Conservation (phyloP, 2,797 vertebrate species). For the Arrhamphus sclerolepis region DNA sequence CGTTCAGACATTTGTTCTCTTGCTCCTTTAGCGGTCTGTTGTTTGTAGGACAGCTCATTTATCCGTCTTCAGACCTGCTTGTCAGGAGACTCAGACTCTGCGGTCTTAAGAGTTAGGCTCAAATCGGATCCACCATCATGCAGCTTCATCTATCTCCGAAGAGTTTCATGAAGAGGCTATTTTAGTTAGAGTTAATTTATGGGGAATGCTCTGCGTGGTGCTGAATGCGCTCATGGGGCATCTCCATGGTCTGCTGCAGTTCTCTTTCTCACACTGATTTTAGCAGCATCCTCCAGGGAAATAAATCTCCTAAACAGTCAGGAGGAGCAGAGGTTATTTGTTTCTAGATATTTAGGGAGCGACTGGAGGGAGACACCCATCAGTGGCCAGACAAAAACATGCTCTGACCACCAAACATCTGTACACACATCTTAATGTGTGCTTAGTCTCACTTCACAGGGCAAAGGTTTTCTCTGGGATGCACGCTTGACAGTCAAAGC, state of each 20-base stretch:
- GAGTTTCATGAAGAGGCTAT: too few species aligned
- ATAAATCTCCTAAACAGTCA: conserved; percentile 2
- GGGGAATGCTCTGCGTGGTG: conserved; percentile 10
- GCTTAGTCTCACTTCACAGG: conserved; percentile 9
- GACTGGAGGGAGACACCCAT: conserved; percentile 22
- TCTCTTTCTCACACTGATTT: conserved; percentile 79
- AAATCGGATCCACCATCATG: not conserved
- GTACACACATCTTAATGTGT: conserved; percentile 25
- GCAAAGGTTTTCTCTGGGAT: conserved; percentile 23
- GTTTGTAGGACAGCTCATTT: conserved; percentile 2
- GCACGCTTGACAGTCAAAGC: conserved; percentile 27
- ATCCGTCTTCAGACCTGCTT: conserved; percentile 19
- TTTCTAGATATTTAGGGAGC: conserved; percentile 37
- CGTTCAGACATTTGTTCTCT: conserved; percentile 1
- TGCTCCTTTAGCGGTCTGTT: not conserved
- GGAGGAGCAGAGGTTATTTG: conserved; percentile 13
- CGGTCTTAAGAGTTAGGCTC: not conserved
- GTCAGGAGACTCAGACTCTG: not conserved
- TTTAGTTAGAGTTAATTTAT: conserved; percentile 4
- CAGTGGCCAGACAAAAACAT: conserved; percentile 38
- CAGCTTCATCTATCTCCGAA: not conserved
- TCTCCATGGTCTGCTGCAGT: conserved; percentile 39
- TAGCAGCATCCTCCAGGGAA: conserved; percentile 70
- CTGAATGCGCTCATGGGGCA: conserved; percentile 3
- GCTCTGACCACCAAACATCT: conserved; percentile 40